Evolutionary conservation across 2,113 vertebrate species (phyloP).

Genomic region (Oryzias melastigma): DNA sequence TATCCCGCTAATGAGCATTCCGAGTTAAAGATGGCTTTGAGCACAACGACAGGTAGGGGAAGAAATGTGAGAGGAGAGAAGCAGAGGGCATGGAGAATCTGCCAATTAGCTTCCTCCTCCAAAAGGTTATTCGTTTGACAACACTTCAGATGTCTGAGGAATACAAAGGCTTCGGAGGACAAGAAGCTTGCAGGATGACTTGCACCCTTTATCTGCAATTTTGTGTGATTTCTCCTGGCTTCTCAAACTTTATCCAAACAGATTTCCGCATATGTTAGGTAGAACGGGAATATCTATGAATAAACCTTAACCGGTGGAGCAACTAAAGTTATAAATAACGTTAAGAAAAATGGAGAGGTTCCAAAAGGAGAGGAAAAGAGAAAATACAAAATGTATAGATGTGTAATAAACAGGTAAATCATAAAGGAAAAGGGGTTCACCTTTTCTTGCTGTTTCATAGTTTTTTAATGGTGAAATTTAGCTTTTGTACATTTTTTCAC

Average conservation of each 20-base stretch:
- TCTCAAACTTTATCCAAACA: slow-evolving; percentile 23
- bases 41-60: slow-evolving; percentile 56
- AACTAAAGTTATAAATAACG: slow-evolving; percentile 1
- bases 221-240: slow-evolving; percentile 44
- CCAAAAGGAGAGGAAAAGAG: neutral
- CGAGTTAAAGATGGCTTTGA: slow-evolving; percentile 58
- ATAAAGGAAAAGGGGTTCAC: no score
- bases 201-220: slow-evolving; percentile 45
- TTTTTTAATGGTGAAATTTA: no score
- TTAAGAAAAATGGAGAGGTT: slow-evolving; percentile 16
- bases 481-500: no score
- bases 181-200: slow-evolving; percentile 45
- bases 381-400: neutral
- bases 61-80: slow-evolving; percentile 38
- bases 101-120: slow-evolving; percentile 58
- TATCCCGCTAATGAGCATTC: slow-evolving; percentile 62
- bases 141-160: slow-evolving; percentile 35
- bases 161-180: slow-evolving; percentile 46
- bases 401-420: neutral
- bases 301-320: slow-evolving; percentile 14
- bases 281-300: slow-evolving; percentile 13
- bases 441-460: no score
- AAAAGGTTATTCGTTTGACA: slow-evolving; percentile 68
- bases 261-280: slow-evolving; percentile 23
- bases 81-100: slow-evolving; percentile 18